Conservation (phyloP, 1,140 invertebrate species). For the Panulirus ornatus region DNA sequence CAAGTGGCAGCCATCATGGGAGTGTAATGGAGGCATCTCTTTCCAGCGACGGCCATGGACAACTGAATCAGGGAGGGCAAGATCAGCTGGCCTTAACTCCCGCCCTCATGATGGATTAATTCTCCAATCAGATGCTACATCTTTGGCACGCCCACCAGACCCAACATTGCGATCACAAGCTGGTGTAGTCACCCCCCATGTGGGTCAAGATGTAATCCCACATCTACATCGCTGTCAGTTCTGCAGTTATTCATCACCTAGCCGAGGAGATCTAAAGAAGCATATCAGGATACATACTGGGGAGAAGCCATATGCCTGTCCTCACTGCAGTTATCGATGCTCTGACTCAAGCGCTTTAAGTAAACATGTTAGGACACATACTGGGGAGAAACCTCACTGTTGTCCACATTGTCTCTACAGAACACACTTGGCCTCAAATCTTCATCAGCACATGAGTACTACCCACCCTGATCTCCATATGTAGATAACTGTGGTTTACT, state of each 20-base stretch:
- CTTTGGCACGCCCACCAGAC: conserved; percentile 15
- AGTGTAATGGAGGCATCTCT: conserved; percentile 68
- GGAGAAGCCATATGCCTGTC: conserved; percentile 61
- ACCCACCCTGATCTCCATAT: conserved; percentile 40
- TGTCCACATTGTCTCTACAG: conserved; percentile 62
- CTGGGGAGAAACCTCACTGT: conserved; percentile 52
- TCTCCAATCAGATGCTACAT: conserved; percentile 2
- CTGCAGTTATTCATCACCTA: conserved; percentile 57
- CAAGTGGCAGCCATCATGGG: conserved; percentile 40
- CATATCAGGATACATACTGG: conserved; percentile 65
- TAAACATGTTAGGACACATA: conserved; percentile 60
- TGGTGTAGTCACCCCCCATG: conserved; percentile 24
- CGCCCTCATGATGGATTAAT: conserved; percentile 35
- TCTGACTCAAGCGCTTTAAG: conserved; percentile 63
- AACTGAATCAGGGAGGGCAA: conserved; percentile 36
- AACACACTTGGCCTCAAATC: conserved; percentile 44
- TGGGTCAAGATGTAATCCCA: background rate
- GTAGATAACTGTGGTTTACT: background rate
- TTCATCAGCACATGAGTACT: conserved; percentile 52
- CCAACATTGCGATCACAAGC: background rate
- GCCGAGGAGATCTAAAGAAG: conserved; percentile 59
- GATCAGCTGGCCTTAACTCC: conserved; percentile 34
- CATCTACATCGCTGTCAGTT: conserved; percentile 51
- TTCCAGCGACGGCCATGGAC: conserved; percentile 69
- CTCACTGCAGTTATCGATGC: conserved; percentile 59